Conservation (phyloP, 2,113 vertebrate genomes). For the Rhea pennata region DNA sequence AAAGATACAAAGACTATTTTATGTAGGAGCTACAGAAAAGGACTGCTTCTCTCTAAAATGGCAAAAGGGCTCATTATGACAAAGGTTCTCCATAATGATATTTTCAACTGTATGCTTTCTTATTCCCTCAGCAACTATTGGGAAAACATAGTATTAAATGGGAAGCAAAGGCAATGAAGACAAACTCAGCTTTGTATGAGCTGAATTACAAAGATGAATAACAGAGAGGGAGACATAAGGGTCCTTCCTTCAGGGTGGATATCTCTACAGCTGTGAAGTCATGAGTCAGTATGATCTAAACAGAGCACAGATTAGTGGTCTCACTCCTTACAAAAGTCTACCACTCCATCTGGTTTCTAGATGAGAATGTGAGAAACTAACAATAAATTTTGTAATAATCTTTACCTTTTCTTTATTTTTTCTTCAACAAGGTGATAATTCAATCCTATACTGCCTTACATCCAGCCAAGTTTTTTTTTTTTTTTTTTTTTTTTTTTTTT, state of each 20-base stretch:
- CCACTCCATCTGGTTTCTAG: not conserved
- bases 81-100: not conserved
- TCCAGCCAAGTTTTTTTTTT: not conserved
- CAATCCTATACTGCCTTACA: too few species aligned
- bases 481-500: not conserved
- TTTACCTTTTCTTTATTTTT: not conserved
- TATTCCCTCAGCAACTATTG: not conserved
- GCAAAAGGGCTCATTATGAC: not conserved
- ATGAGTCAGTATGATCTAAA: not conserved
- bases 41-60: not conserved
- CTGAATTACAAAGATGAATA: not conserved
- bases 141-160: not conserved
- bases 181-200: not conserved
- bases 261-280: not conserved
- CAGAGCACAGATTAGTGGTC: not conserved
- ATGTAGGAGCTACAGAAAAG: not conserved
- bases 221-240: not conserved
- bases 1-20: not conserved
- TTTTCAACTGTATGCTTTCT: not conserved
- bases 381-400: not conserved
- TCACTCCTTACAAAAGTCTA: not conserved
- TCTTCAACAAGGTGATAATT: not conserved
- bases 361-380: too few species aligned
- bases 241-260: not conserved
- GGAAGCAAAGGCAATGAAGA: not conserved